phyloP scores from a whole-genome alignment of 1,140 invertebrate genomes.

The Trinorchestia longiramus region DNA sequence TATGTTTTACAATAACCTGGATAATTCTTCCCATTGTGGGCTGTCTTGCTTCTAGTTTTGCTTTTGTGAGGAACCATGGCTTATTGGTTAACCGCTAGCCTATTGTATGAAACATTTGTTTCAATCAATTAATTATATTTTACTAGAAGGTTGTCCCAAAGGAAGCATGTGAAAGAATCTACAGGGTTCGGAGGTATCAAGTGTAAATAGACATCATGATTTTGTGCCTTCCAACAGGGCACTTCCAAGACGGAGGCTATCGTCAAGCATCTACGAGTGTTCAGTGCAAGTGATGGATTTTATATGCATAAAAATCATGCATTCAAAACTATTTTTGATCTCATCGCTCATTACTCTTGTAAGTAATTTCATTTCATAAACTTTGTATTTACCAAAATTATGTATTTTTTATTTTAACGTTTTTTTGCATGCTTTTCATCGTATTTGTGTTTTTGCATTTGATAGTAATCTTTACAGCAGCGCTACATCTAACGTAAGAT shows the following conservation, averaged over 20 bases:
- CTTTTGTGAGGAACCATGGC: background rate
- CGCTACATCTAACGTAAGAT: too few species aligned
- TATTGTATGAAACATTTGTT: background rate
- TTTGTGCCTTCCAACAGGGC: background rate
- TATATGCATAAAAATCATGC: conserved; percentile 76
- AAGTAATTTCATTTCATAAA: background rate
- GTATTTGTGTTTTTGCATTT: too few species aligned
- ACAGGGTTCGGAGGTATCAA: background rate
- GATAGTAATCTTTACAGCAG: too few species aligned
- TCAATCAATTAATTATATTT: background rate
- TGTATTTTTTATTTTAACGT: background rate
- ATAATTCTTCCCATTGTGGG: background rate
- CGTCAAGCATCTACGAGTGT: conserved; percentile 96
- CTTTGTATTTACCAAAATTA: background rate
- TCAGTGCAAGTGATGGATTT: conserved; percentile 93
- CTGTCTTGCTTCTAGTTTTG: background rate
- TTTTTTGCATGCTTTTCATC: too few species aligned
- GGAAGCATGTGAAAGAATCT: background rate
- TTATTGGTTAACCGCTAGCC: background rate
- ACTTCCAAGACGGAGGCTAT: background rate
- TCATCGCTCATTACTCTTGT: conserved; percentile 67
- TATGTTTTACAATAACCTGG: background rate
- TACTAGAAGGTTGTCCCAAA: background rate
- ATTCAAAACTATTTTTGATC: conserved; percentile 92
- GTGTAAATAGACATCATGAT: background rate